Evolutionary conservation across 2,888 invertebrate genomes (phyloP).

Genomic region (Seladonia tumulorum): DNA sequence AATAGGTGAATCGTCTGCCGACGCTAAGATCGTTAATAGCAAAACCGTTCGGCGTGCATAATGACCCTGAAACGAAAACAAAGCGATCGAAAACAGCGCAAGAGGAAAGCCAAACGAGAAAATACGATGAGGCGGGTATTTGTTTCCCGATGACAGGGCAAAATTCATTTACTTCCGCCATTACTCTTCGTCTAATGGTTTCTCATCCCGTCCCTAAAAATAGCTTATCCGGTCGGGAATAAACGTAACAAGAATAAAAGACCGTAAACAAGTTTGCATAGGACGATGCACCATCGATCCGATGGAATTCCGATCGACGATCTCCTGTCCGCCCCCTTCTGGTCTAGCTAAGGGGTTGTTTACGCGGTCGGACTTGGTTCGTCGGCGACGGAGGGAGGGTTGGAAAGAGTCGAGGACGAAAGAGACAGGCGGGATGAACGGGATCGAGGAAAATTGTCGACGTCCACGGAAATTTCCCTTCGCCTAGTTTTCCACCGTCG

Average conservation of each 20-base stretch:
- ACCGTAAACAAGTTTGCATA: constrained; percentile 7
- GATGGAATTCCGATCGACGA: neutral
- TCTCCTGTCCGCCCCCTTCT: neutral
- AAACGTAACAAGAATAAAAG: neutral
- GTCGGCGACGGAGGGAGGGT: neutral
- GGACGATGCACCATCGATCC: neutral
- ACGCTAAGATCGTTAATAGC: neutral
- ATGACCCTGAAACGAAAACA: neutral
- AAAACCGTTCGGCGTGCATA: neutral
- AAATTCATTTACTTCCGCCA: neutral
- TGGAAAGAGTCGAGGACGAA: neutral
- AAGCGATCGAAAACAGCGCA: neutral
- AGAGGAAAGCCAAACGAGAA: neutral
- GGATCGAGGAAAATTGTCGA: neutral
- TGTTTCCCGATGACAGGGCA: neutral
- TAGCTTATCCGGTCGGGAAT: neutral
- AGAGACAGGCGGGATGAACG: neutral
- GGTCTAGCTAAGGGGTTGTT: neutral
- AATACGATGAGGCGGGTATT: neutral
- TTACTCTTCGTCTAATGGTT: neutral
- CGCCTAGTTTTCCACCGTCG: neutral
- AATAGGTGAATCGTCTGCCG: neutral
- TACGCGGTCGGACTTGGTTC: neutral
- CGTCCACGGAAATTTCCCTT: constrained; percentile 14
- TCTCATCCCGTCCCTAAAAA: neutral